phyloP scores from a whole-genome alignment of 2,888 invertebrate genomes.

The Leuctra nigra region DNA sequence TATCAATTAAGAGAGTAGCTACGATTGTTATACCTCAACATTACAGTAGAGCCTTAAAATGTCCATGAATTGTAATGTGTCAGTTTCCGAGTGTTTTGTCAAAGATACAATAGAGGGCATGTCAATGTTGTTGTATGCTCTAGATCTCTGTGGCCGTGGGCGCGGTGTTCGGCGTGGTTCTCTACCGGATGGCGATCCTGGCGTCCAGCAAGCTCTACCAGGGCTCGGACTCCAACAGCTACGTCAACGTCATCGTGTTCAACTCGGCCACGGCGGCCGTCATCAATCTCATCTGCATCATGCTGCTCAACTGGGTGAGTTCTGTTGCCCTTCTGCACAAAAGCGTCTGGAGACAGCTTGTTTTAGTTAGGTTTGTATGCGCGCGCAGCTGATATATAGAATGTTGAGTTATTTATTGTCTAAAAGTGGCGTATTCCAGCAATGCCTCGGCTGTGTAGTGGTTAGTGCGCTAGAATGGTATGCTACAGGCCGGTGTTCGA shows the following conservation, averaged over 20 bases:
- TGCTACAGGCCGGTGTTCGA: too few species aligned
- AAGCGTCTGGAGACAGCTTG: too few species aligned
- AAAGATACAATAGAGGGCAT: too few species aligned
- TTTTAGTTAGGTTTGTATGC: too few species aligned
- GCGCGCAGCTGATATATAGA: too few species aligned
- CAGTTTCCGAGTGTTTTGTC: too few species aligned
- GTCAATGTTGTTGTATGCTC: neutral
- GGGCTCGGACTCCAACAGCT: constrained; percentile 43
- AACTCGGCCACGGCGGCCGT: constrained; percentile 68
- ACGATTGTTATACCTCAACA: too few species aligned
- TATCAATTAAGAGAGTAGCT: too few species aligned
- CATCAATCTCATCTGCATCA: constrained; percentile 70
- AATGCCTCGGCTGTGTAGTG: neutral
- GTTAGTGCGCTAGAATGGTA: neutral
- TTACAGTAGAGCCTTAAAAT: too few species aligned
- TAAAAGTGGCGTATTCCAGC: neutral
- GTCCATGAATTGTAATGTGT: too few species aligned
- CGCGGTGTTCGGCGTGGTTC: constrained; percentile 67
- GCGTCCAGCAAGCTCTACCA: constrained; percentile 51
- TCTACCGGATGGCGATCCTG: constrained; percentile 64
- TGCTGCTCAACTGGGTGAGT: constrained; percentile 59
- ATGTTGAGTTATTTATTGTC: neutral
- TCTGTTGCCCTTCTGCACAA: neutral
- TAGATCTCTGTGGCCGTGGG: constrained; percentile 62
- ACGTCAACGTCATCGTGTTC: constrained; percentile 57